Percentiles rank a stretch among this genome's conserved stretches.
These are phyloP conservation scores for Tragelaphus imberbis DNA, from an alignment of 2,113 vertebrate species.

Conservation along the genomic window DNA sequence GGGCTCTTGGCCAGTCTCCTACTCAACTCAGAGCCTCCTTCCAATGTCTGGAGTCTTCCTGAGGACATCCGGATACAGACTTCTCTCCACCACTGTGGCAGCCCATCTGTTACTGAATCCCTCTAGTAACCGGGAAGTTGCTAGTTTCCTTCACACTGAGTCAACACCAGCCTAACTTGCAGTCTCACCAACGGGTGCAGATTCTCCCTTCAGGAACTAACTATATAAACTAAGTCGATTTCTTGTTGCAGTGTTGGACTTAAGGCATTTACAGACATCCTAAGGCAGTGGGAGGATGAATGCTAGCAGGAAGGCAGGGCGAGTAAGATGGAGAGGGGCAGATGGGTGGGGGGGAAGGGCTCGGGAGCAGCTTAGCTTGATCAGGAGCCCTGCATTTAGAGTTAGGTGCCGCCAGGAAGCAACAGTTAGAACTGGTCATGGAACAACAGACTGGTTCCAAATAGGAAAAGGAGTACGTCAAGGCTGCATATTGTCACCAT, in stretches of 20 bases:
- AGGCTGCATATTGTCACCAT: too few species aligned
- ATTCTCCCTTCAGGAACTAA: background rate
- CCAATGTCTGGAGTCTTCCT: background rate
- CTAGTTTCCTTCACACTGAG: background rate
- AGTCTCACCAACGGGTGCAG: background rate
- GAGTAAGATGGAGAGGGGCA: background rate
- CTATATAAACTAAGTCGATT: background rate
- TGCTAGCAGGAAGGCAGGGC: background rate
- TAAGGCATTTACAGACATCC: background rate
- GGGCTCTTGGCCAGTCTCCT: background rate
- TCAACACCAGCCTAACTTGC: background rate
- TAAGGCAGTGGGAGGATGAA: background rate
- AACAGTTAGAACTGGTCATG: too few species aligned
- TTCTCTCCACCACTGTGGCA: background rate
- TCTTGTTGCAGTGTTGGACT: background rate
- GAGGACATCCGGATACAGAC: background rate
- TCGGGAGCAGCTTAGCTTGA: background rate
- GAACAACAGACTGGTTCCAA: too few species aligned
- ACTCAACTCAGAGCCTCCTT: background rate
- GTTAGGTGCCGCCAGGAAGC: background rate
- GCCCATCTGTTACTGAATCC: background rate
- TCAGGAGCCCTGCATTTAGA: background rate
- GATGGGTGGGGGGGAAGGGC: accelerated
- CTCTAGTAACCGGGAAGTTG: background rate
- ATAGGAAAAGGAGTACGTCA: too few species aligned